These are phyloP conservation scores for Amphilophus citrinellus DNA, from an alignment of 2,113 vertebrate species.

Conservation along the genomic window DNA sequence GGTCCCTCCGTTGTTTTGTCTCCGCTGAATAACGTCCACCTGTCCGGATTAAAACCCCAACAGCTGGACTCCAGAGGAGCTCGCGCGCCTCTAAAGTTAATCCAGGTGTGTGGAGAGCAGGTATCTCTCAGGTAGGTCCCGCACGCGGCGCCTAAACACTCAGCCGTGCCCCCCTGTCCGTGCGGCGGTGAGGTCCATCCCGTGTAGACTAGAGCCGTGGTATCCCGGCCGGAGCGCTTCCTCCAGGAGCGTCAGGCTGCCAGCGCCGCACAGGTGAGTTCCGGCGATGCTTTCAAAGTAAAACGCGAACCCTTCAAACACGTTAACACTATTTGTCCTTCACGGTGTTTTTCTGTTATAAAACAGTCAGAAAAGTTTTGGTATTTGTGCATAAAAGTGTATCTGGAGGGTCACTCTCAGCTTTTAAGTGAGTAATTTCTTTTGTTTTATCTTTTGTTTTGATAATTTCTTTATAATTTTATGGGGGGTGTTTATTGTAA, in stretches of 20 bases:
- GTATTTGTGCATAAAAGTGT: neutral
- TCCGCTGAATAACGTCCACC: conserved; percentile 24
- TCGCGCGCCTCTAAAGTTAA: fast-evolving
- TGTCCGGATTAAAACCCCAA: neutral
- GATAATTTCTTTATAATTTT: neutral
- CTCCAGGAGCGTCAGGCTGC: neutral
- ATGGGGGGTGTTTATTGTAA: neutral
- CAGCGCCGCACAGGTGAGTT: fast-evolving
- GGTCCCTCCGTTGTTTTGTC: conserved; percentile 46
- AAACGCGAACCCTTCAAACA: neutral
- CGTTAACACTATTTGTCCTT: no score
- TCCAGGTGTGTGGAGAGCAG: neutral
- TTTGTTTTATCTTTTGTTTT: neutral
- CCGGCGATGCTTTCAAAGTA: conserved; percentile 36
- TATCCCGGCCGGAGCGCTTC: conserved; percentile 56
- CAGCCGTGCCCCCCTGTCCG: conserved; percentile 21
- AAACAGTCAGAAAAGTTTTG: neutral
- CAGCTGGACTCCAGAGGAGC: neutral
- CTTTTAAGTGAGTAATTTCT: neutral
- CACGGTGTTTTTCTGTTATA: neutral
- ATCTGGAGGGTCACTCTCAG: neutral
- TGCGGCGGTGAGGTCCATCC: conserved; percentile 58
- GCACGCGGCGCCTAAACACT: conserved; percentile 4
- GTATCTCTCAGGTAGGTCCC: neutral
- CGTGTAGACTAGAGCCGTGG: conserved; percentile 29